Base-by-base conservation (phyloP, 2,888 invertebrate genomes). In the Pseudanteris insignis region DNA sequence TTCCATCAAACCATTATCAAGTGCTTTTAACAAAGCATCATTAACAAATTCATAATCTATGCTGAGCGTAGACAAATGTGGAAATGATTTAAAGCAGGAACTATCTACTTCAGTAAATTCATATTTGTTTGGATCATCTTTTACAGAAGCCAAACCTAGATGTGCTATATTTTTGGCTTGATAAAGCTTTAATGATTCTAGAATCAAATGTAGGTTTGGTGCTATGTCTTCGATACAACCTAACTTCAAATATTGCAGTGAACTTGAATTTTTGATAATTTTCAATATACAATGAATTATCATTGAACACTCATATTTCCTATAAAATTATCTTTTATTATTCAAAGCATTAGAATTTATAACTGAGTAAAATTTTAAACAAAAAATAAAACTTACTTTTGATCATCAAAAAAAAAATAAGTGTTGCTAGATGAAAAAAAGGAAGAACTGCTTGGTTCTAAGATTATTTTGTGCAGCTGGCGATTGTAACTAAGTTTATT, bases 41-140 rank as follows among this genome's bases (percentile, higher is more conserved):
- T 79, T 82, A 10, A 85, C 73, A 68, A 83, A 82, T 70, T 85
- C 85, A 64, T 85, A 85, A 74, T 86, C 85, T 67, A 86, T 75
- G 65, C 84, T 85, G 63, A 86, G 78, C 12, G 74, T 51, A 2
- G 74, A 67, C 10, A 80, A 68, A 61, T 69, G 70, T 37, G 63
- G 46, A 72, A 89, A 89, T 41, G 84, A 83, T 64, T 82, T 81
- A 67, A 90, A 84, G 61, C 85, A 76, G 40, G 81, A 76, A 41
- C 85, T 81, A 70, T 86, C 81, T 58, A 88, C 81, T 66, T 84
- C 81, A 18, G 83, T 76, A 36, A 84, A 80, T 40, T 84, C 83
- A 79, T 89, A 89, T 70, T 85, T 83, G 70, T 86, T 85, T 51
- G 89, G 88, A 81, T 89, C 87, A 75, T 88, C 88, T 78, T 89